Conservation (phyloP, 2,888 invertebrate genomes). For the Ormyrus rosae region DNA sequence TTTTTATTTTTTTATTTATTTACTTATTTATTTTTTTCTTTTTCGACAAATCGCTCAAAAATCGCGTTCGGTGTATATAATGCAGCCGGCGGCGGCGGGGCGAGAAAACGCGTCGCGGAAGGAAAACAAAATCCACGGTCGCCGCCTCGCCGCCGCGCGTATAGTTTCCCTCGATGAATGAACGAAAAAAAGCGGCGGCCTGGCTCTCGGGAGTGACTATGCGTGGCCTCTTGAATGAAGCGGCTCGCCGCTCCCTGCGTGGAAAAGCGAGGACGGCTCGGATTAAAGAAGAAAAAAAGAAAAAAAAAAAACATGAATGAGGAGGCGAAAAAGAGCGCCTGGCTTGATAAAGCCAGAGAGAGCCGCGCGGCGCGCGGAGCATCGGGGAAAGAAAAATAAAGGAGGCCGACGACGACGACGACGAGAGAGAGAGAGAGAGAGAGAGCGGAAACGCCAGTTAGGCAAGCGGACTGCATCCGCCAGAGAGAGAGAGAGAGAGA, state of each 20-base stretch:
- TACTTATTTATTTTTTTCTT: no score
- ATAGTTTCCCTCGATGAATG: conserved; percentile 16
- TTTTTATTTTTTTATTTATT: no score
- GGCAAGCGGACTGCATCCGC: conserved; percentile 71
- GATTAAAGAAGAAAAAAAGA: background rate
- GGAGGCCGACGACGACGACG: conserved; percentile 28
- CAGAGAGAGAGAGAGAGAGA: conserved; percentile 18
- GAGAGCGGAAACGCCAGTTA: conserved; percentile 72
- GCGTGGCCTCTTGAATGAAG: no score
- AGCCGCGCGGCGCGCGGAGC: conserved; percentile 12
- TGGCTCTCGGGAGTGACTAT: background rate
- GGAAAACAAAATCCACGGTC: no score
- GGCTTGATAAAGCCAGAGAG: background rate
- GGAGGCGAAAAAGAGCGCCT: conserved; percentile 7
- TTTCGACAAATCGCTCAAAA: no score
- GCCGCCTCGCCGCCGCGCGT: background rate
- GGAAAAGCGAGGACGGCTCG: conserved; percentile 3
- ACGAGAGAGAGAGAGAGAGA: conserved; percentile 54
- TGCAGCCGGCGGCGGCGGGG: no score
- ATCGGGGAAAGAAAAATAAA: conserved; percentile 16
- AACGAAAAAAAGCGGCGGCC: conserved; percentile 29
- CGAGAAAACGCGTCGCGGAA: no score
- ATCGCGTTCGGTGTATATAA: no score
- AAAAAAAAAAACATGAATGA: conserved; percentile 26
- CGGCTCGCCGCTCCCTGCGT: background rate